Conservation (phyloP, 1,140 invertebrate species). For the Drosophila sp. region DNA sequence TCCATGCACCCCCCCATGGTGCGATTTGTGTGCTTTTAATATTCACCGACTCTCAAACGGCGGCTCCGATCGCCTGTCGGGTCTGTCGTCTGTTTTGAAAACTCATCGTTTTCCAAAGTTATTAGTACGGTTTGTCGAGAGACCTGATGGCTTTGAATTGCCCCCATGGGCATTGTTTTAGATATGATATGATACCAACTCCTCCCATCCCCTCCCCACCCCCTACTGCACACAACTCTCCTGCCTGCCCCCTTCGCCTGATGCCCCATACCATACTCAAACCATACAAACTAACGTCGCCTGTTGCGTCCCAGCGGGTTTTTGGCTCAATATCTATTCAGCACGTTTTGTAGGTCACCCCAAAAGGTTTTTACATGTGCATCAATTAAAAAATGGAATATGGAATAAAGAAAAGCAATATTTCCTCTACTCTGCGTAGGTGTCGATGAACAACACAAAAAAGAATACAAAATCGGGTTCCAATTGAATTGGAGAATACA, state of each 20-base stretch:
- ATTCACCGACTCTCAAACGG: constrained; percentile 64
- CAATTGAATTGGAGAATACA: not conserved
- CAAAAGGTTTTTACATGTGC: constrained; percentile 55
- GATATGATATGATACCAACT: constrained; percentile 3
- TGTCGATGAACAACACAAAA: constrained; percentile 13
- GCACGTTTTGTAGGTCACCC: constrained; percentile 67
- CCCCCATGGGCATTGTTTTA: constrained; percentile 42
- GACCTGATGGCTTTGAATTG: constrained; percentile 45
- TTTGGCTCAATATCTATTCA: constrained; percentile 50
- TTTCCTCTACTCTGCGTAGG: constrained; percentile 16
- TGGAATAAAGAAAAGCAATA: constrained; percentile 13
- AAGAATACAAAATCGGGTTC: not conserved
- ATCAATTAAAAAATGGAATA: constrained; percentile 75
- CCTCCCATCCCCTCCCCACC: too few relatives aligned
- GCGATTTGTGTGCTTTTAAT: constrained; percentile 80
- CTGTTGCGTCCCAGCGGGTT: constrained; percentile 74
- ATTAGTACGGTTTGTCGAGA: constrained; percentile 60
- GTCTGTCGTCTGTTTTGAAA: constrained; percentile 63
- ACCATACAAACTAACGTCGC: constrained; percentile 47
- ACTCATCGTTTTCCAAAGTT: constrained; percentile 79
- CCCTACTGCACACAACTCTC: not conserved
- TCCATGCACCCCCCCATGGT: constrained; percentile 67
- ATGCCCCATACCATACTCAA: not conserved
- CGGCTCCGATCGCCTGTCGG: constrained; percentile 4
- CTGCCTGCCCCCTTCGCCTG: not conserved